These are phyloP conservation scores for Fragum fragum DNA, from an alignment of 2,888 invertebrate genomes.

Conservation along the genomic window DNA sequence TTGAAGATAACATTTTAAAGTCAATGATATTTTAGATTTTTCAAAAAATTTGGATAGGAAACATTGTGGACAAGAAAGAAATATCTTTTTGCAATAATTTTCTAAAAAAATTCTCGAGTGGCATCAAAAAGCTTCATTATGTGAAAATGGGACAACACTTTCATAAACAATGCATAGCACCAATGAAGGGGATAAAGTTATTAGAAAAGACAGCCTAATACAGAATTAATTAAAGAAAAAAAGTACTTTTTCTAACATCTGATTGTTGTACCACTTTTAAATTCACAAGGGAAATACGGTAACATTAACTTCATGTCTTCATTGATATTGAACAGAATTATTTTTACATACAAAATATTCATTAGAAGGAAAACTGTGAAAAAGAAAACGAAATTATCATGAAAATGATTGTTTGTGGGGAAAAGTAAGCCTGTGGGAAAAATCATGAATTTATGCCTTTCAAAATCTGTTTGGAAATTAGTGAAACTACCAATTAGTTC, in stretches of 20 bases:
- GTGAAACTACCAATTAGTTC: constrained; percentile 4
- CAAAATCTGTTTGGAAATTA: constrained; percentile 8
- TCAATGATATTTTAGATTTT: too few species aligned
- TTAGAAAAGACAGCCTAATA: neutral
- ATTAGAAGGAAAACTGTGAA: neutral
- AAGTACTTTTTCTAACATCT: neutral
- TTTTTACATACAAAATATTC: neutral
- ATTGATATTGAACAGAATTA: neutral
- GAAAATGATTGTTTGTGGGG: neutral
- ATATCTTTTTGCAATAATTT: too few species aligned
- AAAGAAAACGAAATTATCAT: constrained; percentile 25
- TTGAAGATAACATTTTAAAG: too few species aligned
- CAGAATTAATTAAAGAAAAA: neutral
- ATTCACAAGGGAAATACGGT: neutral
- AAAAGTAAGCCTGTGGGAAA: constrained; percentile 3
- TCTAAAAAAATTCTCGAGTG: too few species aligned
- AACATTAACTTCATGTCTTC: neutral
- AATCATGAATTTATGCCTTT: constrained; percentile 20
- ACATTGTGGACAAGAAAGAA: too few species aligned
- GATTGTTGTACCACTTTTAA: neutral
- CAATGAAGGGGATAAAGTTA: neutral
- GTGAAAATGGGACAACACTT: too few species aligned
- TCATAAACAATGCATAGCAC: too few species aligned
- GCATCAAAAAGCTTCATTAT: too few species aligned
- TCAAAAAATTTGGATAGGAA: too few species aligned